Evolutionary conservation across 2,888 invertebrate species (phyloP), one percentile per base, ranked within the genome.

Genomic region (Aporophyla nigra): DNA sequence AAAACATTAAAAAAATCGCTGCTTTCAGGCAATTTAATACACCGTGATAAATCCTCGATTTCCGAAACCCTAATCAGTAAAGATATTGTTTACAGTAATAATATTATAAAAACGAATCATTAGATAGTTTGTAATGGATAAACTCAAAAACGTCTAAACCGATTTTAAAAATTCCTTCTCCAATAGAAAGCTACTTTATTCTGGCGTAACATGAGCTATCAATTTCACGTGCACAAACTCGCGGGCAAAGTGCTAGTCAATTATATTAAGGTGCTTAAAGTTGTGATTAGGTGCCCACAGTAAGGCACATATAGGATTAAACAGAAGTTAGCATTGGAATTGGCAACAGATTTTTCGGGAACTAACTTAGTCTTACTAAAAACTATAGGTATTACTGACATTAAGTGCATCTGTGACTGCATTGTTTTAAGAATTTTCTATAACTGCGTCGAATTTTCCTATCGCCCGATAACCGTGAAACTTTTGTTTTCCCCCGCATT

Each of bases 401-500:
- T 49, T 49, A 10, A 40, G 16, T 33, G 19, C 16, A 27, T 24
- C 3, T 27, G n/a, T 40, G 51, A 40, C 33, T 69, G 70, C 46
- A 78, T 51, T 58, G 3, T 6, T 82, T 82, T 49, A 24, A 58
- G 82, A 79, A 66, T 43, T 58, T 68, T 63, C 68, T 62, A 51
- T 51, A 43, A 33, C 49, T 21, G 51, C 10, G 24, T 33, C 82
- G 67, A 81, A 82, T 63, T 40, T 61, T 71, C 70, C 77, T 80
- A 82, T 77, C 77, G 77, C 19, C 0, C 43, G 12, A 58, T n/a
- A 53, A 33, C 61, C 33, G 61, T 78, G 51, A 66, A 56, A 65
- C 76, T 76, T 79, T 72, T 84, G 74, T 71, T 53, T 59, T 76
- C 56, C 71, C 66, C 33, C 16, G 24, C n/a, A 12, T 66, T 43